A percentile compares a stretch with the other conserved stretches of the same genome.
Evolutionary conservation across 2,113 vertebrate species (phyloP).

Genomic region (Microcebus lehilahytsara): DNA sequence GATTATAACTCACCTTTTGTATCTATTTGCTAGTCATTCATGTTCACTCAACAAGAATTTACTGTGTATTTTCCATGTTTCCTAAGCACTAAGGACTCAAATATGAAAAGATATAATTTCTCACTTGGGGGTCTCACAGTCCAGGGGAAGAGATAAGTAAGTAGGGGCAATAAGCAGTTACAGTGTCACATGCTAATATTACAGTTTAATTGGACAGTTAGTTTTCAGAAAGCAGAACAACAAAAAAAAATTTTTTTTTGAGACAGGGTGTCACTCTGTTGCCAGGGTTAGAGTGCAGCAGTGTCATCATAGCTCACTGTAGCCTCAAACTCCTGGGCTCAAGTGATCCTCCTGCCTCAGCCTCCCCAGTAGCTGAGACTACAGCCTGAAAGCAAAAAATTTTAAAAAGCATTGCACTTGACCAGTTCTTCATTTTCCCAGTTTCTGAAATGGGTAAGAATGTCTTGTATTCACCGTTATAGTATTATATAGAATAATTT

Average conservation of each 20-base stretch:
- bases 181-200: not conserved
- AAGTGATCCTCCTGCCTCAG: not conserved
- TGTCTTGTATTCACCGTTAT: not conserved
- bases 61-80: not conserved
- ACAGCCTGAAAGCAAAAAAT: not conserved
- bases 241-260: not conserved
- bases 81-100: not conserved
- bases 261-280: not conserved
- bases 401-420: not conserved
- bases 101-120: not conserved
- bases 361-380: not conserved
- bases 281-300: no score
- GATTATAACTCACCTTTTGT: not conserved
- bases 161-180: not conserved
- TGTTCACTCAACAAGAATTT: not conserved
- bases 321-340: no score
- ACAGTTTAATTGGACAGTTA: not conserved
- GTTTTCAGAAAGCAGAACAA: constrained; percentile 8
- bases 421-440: not conserved
- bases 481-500: no score
- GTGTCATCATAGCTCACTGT: no score
- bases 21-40: not conserved
- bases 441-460: not conserved
- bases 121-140: not conserved
- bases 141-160: not conserved